phyloP scores from a whole-genome alignment of 2,113 vertebrate species.

The Etheostoma spectabile region DNA sequence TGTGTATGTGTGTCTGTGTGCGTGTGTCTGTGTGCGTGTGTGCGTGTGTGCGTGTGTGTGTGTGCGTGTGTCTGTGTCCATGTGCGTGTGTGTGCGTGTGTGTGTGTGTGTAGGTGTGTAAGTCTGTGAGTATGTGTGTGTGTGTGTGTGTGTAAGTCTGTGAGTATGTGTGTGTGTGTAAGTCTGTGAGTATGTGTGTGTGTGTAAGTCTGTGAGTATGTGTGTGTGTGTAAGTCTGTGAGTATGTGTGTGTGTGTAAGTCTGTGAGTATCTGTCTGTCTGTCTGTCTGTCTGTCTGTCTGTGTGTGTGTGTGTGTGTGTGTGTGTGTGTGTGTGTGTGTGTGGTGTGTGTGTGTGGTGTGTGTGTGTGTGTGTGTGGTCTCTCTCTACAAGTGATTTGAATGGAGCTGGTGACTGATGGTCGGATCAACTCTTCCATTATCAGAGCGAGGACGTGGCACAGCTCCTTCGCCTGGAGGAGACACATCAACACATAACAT shows the following conservation, averaged over 20 bases:
- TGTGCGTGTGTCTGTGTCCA: background rate
- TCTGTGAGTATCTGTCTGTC: too few relatives aligned
- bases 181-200: background rate
- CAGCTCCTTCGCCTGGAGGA: constrained; percentile 88
- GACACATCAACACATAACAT: constrained; percentile 9
- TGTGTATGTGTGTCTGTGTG: too few relatives aligned
- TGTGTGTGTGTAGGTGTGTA: constrained; percentile 21
- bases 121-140: background rate
- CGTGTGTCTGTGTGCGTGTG: constrained; percentile 6
- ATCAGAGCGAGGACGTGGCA: constrained; percentile 85
- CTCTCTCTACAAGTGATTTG: constrained; percentile 16
- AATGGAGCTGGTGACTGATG: constrained; percentile 44
- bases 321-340: constrained; percentile 26
- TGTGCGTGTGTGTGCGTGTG: background rate
- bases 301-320: background rate
- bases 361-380: background rate
- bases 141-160: too few relatives aligned
- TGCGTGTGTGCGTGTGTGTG: constrained; percentile 3
- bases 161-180: too few relatives aligned
- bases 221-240: background rate
- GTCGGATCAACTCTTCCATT: constrained; percentile 73
- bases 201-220: background rate
- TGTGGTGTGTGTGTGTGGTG: constrained; percentile 9
- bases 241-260: background rate
- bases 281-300: background rate